Evolutionary conservation across 1,140 invertebrate species (phyloP).

Genomic region (Adoxophyes honmai): DNA sequence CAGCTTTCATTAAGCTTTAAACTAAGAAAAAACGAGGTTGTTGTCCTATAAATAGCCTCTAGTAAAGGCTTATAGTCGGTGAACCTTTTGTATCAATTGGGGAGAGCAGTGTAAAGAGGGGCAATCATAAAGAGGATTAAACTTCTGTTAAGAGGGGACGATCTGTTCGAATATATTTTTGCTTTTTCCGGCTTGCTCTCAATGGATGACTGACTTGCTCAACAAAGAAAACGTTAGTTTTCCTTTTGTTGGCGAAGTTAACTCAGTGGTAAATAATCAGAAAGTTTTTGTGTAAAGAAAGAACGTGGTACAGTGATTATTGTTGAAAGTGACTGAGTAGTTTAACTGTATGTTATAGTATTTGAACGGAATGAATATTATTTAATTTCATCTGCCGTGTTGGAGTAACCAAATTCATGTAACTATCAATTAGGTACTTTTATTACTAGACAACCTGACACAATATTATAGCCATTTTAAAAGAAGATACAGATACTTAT

Average conservation of each 20-base stretch:
- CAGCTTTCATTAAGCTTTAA: too few species aligned
- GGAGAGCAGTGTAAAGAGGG: slow-evolving; percentile 15
- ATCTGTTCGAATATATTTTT: slow-evolving; percentile 30
- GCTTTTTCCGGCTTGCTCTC: slow-evolving; percentile 17
- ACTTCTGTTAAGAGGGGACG: slow-evolving; percentile 64
- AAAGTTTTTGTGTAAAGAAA: slow-evolving; percentile 40
- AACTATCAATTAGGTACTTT: neutral
- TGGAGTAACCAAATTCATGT: neutral
- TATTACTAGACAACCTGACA: neutral
- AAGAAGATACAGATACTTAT: too few species aligned
- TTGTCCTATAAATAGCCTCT: too few species aligned
- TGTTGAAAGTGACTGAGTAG: slow-evolving; percentile 59
- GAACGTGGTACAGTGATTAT: slow-evolving; percentile 29
- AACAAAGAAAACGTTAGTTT: slow-evolving; percentile 36
- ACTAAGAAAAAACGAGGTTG: too few species aligned
- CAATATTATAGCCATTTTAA: too few species aligned
- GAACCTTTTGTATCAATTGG: too few species aligned
- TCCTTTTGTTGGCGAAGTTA: slow-evolving; percentile 31
- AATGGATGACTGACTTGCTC: slow-evolving; percentile 63
- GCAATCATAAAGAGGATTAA: slow-evolving; percentile 60
- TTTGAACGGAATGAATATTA: slow-evolving; percentile 25
- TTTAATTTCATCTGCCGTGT: neutral
- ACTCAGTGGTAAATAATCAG: slow-evolving; percentile 32
- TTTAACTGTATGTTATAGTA: slow-evolving; percentile 25
- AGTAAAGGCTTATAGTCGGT: too few species aligned